Percentiles rank a stretch among this genome's conserved stretches.
Evolutionary conservation across 2,888 invertebrate species (phyloP).

Genomic region (Drosophila mayaguana): DNA sequence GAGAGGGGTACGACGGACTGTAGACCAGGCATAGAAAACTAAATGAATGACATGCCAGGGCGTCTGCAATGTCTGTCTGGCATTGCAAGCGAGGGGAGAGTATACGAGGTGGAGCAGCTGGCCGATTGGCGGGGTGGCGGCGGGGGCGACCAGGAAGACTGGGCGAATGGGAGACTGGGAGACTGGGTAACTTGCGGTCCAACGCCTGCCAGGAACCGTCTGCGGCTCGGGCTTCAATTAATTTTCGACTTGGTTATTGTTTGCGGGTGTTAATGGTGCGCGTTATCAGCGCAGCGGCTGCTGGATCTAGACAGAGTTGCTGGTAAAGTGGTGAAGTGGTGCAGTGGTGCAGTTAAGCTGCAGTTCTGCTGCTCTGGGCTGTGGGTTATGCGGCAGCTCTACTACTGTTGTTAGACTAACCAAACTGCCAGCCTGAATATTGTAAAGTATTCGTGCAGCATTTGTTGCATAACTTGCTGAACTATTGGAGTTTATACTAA

Average conservation of each 20-base stretch:
- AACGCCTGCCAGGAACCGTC: conserved; percentile 58
- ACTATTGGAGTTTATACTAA: background rate
- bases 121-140: too few relatives aligned
- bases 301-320: background rate
- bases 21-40: conserved; percentile 55
- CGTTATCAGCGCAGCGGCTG: conserved; percentile 34
- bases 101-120: background rate
- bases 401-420: conserved; percentile 42
- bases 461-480: conserved; percentile 25
- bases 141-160: conserved; percentile 3
- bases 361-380: conserved; percentile 30
- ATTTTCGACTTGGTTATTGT: conserved; percentile 76
- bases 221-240: conserved; percentile 80
- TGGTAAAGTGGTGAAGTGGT: conserved; percentile 12
- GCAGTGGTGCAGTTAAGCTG: conserved; percentile 21
- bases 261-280: conserved; percentile 68
- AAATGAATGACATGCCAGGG: conserved; percentile 69
- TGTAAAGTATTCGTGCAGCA: conserved; percentile 21
- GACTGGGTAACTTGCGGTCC: conserved; percentile 53
- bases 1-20: conserved; percentile 1
- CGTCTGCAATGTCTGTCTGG: conserved; percentile 63
- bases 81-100: conserved; percentile 20
- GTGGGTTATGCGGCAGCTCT: conserved; percentile 44
- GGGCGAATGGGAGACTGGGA: background rate
- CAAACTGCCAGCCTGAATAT: conserved; percentile 8